Evolutionary conservation across 1,140 invertebrate genomes (phyloP).

Genomic region (Zaprionus ornatus): DNA sequence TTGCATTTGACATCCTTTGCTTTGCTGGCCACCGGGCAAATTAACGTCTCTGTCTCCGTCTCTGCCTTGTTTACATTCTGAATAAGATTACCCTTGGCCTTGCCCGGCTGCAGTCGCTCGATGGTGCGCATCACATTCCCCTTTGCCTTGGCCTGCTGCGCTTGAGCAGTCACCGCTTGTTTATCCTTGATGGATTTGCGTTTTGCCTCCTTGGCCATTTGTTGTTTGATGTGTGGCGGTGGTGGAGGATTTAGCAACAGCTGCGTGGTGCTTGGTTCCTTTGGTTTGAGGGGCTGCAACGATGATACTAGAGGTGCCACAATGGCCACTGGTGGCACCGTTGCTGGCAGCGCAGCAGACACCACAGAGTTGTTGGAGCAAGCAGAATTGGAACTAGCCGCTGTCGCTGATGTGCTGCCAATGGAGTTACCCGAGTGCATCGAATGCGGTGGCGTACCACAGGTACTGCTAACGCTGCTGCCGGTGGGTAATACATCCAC

Average conservation of each 20-base stretch:
- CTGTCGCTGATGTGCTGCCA: conserved; percentile 71
- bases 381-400: conserved; percentile 55
- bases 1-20: conserved; percentile 85
- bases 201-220: conserved; percentile 81
- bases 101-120: conserved; percentile 91
- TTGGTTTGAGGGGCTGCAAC: conserved; percentile 83
- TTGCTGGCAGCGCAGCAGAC: conserved; percentile 1
- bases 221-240: conserved; percentile 77
- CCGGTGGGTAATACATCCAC: conserved; percentile 57
- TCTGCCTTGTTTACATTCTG: conserved; percentile 84
- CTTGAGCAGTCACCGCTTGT: conserved; percentile 57
- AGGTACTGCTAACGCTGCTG: conserved; percentile 75
- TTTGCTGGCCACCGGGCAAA: conserved; percentile 82
- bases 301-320: conserved; percentile 34
- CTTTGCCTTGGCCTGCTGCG: conserved; percentile 84
- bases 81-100: conserved; percentile 93
- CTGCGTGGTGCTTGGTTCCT: conserved; percentile 80
- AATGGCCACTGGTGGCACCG: background rate
- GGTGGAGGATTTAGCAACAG: conserved; percentile 71
- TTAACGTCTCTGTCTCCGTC: conserved; percentile 58
- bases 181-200: conserved; percentile 79
- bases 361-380: conserved; percentile 43
- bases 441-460: conserved; percentile 78
- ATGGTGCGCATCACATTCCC: conserved; percentile 92
- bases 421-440: conserved; percentile 78